Evolutionary conservation across 2,113 vertebrate species (phyloP).

Genomic region (Vicugna pacos): DNA sequence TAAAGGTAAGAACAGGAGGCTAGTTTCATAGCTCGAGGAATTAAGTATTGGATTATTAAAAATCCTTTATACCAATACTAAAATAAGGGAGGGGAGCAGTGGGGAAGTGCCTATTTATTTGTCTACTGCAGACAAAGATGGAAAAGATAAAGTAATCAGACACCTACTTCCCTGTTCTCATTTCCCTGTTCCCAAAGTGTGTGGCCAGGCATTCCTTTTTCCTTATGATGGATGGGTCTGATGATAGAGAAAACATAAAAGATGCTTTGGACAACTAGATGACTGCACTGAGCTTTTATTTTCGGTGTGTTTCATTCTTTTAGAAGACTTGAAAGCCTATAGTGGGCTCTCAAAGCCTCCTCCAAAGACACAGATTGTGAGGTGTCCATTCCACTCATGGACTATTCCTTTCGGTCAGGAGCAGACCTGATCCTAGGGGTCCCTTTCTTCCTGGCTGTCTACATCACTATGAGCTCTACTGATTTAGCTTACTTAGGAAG

Average conservation of each 20-base stretch:
- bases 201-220: neutral
- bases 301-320: neutral
- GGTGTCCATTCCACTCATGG: neutral
- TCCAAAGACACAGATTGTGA: neutral
- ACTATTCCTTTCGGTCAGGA: neutral
- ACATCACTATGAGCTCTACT: neutral
- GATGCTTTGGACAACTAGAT: neutral
- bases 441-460: neutral
- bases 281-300: neutral
- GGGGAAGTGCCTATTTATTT: neutral
- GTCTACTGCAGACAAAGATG: neutral
- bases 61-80: neutral
- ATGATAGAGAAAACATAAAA: neutral
- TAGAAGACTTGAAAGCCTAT: neutral
- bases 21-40: neutral
- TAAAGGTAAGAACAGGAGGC: neutral
- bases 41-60: neutral
- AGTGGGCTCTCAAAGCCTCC: neutral
- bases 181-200: neutral
- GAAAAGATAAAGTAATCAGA: neutral
- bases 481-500: neutral
- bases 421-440: neutral
- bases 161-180: neutral
- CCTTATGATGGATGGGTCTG: too few species aligned
- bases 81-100: neutral